Percentiles rank a stretch among this genome's conserved stretches.
phyloP scores from a whole-genome alignment of 2,888 invertebrate species.

The Congeria kusceri region DNA sequence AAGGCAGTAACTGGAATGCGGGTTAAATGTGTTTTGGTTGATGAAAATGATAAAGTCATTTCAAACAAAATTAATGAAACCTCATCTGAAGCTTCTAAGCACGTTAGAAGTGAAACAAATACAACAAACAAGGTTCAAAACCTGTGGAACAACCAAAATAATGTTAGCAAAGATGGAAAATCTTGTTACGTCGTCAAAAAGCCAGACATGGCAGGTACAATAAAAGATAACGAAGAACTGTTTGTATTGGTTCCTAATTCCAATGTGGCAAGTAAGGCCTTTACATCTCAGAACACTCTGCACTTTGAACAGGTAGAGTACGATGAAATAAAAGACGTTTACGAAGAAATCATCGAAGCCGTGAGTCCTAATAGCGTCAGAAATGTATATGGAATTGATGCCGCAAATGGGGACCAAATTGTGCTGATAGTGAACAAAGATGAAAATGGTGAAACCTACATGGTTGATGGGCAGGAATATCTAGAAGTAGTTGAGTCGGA shows the following conservation, averaged over 20 bases:
- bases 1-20: neutral
- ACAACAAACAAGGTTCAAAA: neutral
- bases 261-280: neutral
- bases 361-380: neutral
- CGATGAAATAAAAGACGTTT: neutral
- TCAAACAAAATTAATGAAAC: neutral
- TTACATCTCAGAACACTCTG: neutral
- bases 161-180: neutral
- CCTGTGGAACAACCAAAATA: neutral
- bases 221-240: slow-evolving; percentile 6
- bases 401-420: slow-evolving; percentile 22
- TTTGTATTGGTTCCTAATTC: neutral
- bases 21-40: slow-evolving; percentile 6
- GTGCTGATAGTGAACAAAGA: slow-evolving; percentile 29
- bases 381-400: slow-evolving; percentile 4
- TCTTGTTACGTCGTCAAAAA: neutral
- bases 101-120: no score
- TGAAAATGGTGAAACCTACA: neutral
- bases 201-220: neutral
- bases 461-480: slow-evolving; percentile 17
- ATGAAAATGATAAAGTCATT: neutral
- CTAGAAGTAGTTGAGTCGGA: slow-evolving; percentile 5
- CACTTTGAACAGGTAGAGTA: neutral
- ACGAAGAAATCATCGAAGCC: slow-evolving; percentile 1
- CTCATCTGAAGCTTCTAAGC: neutral